Base-by-base conservation (phyloP, 2,888 invertebrate genomes). In the Drosophila nr. fundita region DNA sequence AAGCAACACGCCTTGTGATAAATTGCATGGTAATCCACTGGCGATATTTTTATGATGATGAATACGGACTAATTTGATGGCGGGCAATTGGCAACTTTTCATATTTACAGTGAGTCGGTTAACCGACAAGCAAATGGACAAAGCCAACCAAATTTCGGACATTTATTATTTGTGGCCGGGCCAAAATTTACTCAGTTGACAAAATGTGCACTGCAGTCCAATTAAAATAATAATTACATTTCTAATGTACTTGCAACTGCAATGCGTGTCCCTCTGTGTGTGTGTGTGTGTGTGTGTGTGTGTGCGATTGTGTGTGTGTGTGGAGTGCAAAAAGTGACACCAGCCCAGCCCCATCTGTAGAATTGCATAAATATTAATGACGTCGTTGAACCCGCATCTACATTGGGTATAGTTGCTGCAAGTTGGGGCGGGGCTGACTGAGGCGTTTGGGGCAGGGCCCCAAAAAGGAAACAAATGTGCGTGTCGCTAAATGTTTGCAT, bases 201-300 rank as follows among this genome's bases (percentile, higher is more conserved):
- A 72, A 78, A 82, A 84, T 82, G 84, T 73, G 66, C 80, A 68
- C 57, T 72, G 80, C 78, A 80, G 83, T 86, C 89, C 91, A 91
- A 91, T 91, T 91, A 91, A 91, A 91, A 91, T 91, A 91, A 91
- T 91, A 91, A 91, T 91, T 91, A 91, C 91, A 89, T 91, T 88
- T 91, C 91, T 91, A 91, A 91, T 91, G 91, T 81, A 89, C 71
- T 70, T 52, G 62, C 30, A 64, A 80, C 75, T 80, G 80, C 71
- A 87, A 84, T 88, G 84, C 85, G 82, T 83, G 86, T 79, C 76
- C 80, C 62, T 65, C 55, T 66, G 58, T 21, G 10, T 10, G 0
- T 32, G 10, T 30, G 10, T 42, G 57, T 61, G 65, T 49, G 24
- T 21, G 15, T 83, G 82, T 24, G 10, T 34, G 60, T 58, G 65